Base-by-base conservation (phyloP, 2,113 vertebrate species). In the Myiozetetes cayanensis region DNA sequence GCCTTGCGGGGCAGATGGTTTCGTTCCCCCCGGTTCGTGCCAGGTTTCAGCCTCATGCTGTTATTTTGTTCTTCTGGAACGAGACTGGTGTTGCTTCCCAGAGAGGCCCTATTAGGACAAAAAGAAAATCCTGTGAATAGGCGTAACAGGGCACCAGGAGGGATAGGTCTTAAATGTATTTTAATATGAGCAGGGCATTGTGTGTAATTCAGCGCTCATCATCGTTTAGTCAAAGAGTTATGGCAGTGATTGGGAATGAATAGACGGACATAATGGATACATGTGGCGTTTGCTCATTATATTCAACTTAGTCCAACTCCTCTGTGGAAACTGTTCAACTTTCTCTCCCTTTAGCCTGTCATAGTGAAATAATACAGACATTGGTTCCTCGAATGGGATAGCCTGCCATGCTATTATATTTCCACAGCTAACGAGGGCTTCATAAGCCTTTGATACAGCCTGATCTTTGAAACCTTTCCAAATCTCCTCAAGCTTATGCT, bases 381-480 rank as follows among this genome's bases (percentile, higher is more conserved):
- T 97, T 96, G 98, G 97, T 97, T 95, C 96, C 95, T 98, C 98
- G 91, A 97, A 96, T 97, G 97, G 97, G 97, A 97, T 98, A 98
- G 98, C 98, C 99, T 97, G 98, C 98, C 98, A 98, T 37, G 98
- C 98, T 98, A 99, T 99, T 99, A 98, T 99, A 97, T 98, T 97
- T 93, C 97, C 93, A 96, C 98, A 98, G 97, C 98, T 99, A 99
- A 99, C 98, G 98, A 99, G 99, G 98, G 97, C 98, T 99, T 99
- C 98, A 98, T 98, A 97, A 98, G 98, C 98, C 98, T 99, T 99
- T 99, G 98, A 99, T 99, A 99, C 98, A 98, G 99, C 98, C 98
- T 99, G 98, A 98, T 98, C 98, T 99, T 99, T 98, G 98, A 99
- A 99, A 98, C 98, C 98, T 98, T 97, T 98, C 98, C 98, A 98